Conservation (phyloP, 2,888 invertebrate genomes). For the Eupithecia tripunctaria region DNA sequence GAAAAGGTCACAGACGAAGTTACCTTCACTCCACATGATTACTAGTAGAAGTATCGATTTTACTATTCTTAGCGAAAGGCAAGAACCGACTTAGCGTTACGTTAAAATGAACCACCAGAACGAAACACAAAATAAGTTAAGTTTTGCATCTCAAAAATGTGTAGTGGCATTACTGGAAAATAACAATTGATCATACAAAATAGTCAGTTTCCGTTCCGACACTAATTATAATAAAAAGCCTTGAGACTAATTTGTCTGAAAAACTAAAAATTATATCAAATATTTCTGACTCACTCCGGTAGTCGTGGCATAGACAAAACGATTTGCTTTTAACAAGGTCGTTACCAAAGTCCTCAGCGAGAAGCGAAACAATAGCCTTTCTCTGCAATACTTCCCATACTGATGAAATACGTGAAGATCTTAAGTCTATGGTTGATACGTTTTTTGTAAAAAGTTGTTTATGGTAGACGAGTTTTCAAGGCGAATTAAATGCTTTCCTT, state of each 20-base stretch:
- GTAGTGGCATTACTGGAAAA: not conserved
- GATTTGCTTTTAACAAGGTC: conserved; percentile 49
- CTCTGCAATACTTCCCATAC: conserved; percentile 41
- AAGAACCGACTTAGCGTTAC: not conserved
- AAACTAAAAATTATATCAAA: not conserved
- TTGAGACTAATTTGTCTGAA: conserved; percentile 4
- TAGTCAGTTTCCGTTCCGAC: not conserved
- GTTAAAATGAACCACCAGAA: not conserved
- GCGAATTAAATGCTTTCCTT: not conserved
- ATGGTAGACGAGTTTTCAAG: not conserved
- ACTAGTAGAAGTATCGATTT: not conserved
- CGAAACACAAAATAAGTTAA: not conserved
- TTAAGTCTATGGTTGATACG: conserved; percentile 18
- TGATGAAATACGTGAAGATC: conserved; percentile 33
- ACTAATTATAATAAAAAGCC: conserved; percentile 3
- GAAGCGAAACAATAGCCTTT: conserved; percentile 44
- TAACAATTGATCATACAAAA: not conserved
- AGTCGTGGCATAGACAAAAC: conserved; percentile 49
- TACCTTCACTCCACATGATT: not conserved
- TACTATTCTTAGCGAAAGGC: not conserved
- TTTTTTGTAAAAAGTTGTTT: conserved; percentile 4
- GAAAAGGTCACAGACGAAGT: not conserved
- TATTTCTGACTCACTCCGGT: conserved; percentile 12
- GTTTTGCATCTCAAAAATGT: not conserved
- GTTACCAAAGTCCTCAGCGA: conserved; percentile 51